Evolutionary conservation across 2,888 invertebrate genomes (phyloP), one percentile per base, ranked within the genome.

Genomic region (Calliopum simillimum): DNA sequence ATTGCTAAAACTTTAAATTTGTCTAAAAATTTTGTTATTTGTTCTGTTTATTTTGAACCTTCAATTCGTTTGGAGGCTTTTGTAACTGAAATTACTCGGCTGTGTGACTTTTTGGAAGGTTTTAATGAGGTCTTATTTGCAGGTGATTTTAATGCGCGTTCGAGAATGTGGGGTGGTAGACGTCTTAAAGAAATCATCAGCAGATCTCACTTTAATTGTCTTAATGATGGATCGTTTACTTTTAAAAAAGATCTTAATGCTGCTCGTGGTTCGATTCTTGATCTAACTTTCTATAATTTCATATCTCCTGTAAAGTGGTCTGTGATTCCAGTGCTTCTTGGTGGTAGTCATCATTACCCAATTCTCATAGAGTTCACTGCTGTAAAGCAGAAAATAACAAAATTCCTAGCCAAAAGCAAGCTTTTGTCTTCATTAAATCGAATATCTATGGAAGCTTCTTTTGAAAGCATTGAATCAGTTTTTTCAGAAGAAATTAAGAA

Each of bases 261-360:
- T 19, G 11, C 16, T n/a, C 13, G 53, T 4, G 53, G 53, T 11
- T n/a, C 53, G 2, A 21, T 53, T 3, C 16, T 6, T 12, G 53
- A 53, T 53, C 14, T 53, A 11, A n/a, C 53, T 8, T 53, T 53
- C 8, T 53, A 11, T 13, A 53, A 53, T 11, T 6, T 16, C 44
- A 16, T 12, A 33, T 19, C 3, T 4, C 4, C 6, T 16, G 4
- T 3, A 51, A 16, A 3, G 16, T 8, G 6, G 51, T 14, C 12
- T 14, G 25, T 49, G 5, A 3, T 11, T 63, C 23, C 47, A 16
- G 33, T 68, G 49, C 16, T 47, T 59, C 56, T 71, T 23, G 64
- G 68, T 49, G 68, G 71, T 25, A 68, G 68, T 25, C 71, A 71
- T 53, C 71, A 68, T 47, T 63, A 33, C 12, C 67, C 67, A n/a